Conservation (phyloP, 1,140 invertebrate genomes). For the Dysdera silvatica region DNA sequence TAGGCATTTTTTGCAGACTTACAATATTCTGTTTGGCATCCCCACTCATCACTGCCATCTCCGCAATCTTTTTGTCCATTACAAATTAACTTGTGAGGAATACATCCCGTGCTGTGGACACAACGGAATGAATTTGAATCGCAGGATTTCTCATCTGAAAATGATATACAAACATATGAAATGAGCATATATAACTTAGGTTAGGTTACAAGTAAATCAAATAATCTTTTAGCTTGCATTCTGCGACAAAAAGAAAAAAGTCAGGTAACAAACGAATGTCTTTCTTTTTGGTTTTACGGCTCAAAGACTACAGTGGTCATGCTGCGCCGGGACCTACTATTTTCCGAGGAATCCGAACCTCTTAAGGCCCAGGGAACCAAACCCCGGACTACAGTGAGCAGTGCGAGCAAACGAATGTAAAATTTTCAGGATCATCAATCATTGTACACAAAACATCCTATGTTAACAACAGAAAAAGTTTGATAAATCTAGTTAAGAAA, state of each 20-base stretch:
- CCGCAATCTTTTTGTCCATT: constrained; percentile 87
- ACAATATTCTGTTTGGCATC: constrained; percentile 54
- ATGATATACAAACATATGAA: constrained; percentile 45
- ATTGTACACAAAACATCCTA: too few relatives aligned
- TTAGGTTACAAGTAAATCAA: not conserved
- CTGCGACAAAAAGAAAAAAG: not conserved
- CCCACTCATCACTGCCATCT: constrained; percentile 49
- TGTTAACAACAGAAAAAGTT: too few relatives aligned
- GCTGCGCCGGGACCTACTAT: too few relatives aligned
- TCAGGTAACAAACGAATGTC: constrained; percentile 41
- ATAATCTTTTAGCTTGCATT: not conserved
- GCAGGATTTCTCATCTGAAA: constrained; percentile 43
- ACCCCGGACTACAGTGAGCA: too few relatives aligned
- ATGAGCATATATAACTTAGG: constrained; percentile 47
- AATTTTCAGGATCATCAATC: too few relatives aligned
- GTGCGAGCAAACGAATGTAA: too few relatives aligned
- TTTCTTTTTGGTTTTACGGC: too few relatives aligned
- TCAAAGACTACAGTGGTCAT: too few relatives aligned
- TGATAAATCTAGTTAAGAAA: too few relatives aligned
- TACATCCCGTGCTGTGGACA: constrained; percentile 59
- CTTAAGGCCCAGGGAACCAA: too few relatives aligned
- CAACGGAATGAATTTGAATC: constrained; percentile 61
- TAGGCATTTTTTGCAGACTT: too few relatives aligned
- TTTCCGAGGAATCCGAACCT: too few relatives aligned
- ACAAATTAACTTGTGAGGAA: constrained; percentile 57